These are phyloP conservation scores for Onchidella celtica DNA, from an alignment of 2,888 invertebrate genomes.

Conservation along the genomic window DNA sequence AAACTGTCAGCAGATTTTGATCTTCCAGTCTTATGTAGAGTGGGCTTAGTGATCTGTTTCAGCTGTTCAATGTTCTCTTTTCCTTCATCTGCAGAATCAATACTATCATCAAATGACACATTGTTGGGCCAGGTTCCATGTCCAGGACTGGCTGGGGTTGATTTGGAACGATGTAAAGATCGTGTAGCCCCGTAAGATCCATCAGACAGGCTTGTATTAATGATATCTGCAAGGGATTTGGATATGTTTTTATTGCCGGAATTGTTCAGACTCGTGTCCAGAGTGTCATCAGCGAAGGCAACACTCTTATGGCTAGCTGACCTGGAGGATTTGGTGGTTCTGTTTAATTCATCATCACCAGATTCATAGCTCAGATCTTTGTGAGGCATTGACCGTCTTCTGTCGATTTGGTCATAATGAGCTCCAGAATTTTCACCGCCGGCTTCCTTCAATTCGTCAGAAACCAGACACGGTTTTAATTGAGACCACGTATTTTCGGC, in stretches of 20 bases:
- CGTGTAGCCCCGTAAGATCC: slow-evolving; percentile 41
- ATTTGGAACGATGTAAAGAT: slow-evolving; percentile 21
- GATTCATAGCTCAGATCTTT: slow-evolving; percentile 19
- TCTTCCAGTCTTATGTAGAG: slow-evolving; percentile 3
- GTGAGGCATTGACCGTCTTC: slow-evolving; percentile 3
- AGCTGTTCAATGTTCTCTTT: background rate
- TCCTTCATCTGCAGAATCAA: background rate
- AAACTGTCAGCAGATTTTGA: slow-evolving; percentile 39
- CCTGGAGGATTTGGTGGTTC: slow-evolving; percentile 5
- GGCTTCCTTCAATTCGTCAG: background rate
- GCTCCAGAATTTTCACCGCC: background rate
- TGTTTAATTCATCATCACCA: slow-evolving; percentile 18
- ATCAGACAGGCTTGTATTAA: slow-evolving; percentile 49
- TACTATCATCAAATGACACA: background rate
- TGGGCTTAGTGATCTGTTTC: background rate
- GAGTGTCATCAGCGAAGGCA: slow-evolving; percentile 41
- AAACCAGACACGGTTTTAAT: background rate
- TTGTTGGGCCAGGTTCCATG: background rate
- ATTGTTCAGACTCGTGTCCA: slow-evolving; percentile 14
- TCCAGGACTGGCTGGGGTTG: background rate
- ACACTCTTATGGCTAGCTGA: slow-evolving; percentile 40
- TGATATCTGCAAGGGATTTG: slow-evolving; percentile 52
- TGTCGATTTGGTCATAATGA: background rate
- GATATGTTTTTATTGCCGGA: slow-evolving; percentile 22
- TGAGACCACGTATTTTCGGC: slow-evolving; percentile 29